Base-by-base conservation (phyloP, 2,888 invertebrate genomes). In the Trachelus iudaicus region DNA sequence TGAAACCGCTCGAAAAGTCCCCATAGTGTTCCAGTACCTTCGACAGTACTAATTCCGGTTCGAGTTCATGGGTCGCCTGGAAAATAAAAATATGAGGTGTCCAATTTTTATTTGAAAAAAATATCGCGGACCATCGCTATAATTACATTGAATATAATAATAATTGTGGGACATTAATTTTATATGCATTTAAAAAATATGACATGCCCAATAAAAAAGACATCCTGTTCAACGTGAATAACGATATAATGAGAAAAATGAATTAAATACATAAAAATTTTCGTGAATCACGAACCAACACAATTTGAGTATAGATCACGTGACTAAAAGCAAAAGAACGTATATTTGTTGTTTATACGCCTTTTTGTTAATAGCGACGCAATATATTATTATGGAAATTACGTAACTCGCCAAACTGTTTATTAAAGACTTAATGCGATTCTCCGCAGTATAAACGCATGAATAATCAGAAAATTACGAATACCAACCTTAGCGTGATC, bases 401-500 rank as follows among this genome's bases (percentile, higher is more conserved):
- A 9, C 40, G 40, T 56, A 56, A 56, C 40, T 23, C 40, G 0
- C 23, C 1, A 56, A 56, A 56, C 40, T 56, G 6, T 56, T 15
- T 56, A 56, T 23, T 56, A 56, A 56, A 23, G 40, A 23, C 40
- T 15, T 15, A 23, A 23, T 23, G 23, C 40, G 23, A 56, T 23
- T 6, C 2, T 6, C 9, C 40, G 2, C 23, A 56, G 23, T 56
- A 56, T 56, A 56, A 23, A 56, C 40, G 40, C 40, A 56, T 23
- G 40, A 56, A 56, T 56, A 56, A 56, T 56, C 40, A 15, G 13
- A 69, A 56, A 37, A 73, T 76, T 35, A 37, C 56, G 33, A 68
- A 74, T 76, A 40, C 71, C 81, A 85, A 90, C 91, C 88, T 88
- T 89, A 73, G 97, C 95, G 89, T 96, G 96, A 86, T 96, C 95